Base-by-base conservation (phyloP, 2,113 vertebrate species). In the Ivindomyrus marchei region DNA sequence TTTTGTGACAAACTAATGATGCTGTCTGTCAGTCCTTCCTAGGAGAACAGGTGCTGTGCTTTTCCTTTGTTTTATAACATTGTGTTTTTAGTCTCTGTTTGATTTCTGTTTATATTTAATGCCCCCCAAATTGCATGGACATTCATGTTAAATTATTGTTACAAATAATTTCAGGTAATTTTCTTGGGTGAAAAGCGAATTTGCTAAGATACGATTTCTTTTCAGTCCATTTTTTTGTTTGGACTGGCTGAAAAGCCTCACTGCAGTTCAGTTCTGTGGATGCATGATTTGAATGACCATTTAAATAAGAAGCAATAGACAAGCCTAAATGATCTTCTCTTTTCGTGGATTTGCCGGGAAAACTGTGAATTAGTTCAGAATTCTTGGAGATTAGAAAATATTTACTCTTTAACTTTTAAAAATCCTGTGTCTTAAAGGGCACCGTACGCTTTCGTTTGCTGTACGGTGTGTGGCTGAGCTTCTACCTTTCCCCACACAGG, bases 401-500 rank as follows among this genome's bases (percentile, higher is more conserved):
- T 66, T 66, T 66, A 31, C 31, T 77, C 80, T 56, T 19, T 27
- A 84, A 47, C 17, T 46, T 85, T 27, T 8, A 24, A 47, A 24
- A 47, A 84, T 39, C 8, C 4, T 45, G 3, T 45, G 5, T 84
- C 31, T 74, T 36, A 31, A 77, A 39, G 36, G 13, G 15, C 70
- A 77, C 31, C 39, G 74, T 80, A 42, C 3, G 15, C 70, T 39
- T 80, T 6, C 42, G 74, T 80, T 11, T 15, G 36, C 53, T n/a
- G 17, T 66, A 7, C 6, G 52, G 15, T 7, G 77, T 62, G 31
- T 89, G 36, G 39, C 24, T 56, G 17, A 62, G 53, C 27, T 24
- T 24, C 24, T n/a, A 56, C 46, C 27, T 45, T 85, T 36, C n/a
- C 46, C 31, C 50, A 31, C 87, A n/a, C 92, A 99, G 98, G 95